Evolutionary conservation across 2,888 invertebrate genomes (phyloP).

Genomic region (Isotomurus palustris): DNA sequence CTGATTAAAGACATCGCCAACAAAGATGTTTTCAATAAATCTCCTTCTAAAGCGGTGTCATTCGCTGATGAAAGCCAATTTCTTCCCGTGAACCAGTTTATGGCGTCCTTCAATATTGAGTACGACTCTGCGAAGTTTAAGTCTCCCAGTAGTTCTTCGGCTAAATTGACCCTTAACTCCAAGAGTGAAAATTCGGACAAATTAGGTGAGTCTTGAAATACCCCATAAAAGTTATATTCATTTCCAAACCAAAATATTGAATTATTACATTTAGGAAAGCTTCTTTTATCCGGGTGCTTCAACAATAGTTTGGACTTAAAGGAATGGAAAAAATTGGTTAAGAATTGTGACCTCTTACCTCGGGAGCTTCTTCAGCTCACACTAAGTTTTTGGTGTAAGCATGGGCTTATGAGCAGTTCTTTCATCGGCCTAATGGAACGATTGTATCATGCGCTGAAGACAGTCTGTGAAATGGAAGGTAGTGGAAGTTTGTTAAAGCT

Average conservation of each 20-base stretch:
- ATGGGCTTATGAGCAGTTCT: slow-evolving; percentile 32
- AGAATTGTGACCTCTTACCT: slow-evolving; percentile 31
- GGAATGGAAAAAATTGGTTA: slow-evolving; percentile 35
- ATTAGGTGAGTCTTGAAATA: slow-evolving; percentile 13
- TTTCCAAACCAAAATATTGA: background rate
- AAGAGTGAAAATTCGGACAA: slow-evolving; percentile 29
- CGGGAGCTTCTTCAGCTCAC: slow-evolving; percentile 27
- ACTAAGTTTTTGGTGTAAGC: slow-evolving; percentile 41
- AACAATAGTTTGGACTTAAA: slow-evolving; percentile 34
- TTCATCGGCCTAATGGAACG: slow-evolving; percentile 37
- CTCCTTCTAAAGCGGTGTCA: slow-evolving; percentile 47
- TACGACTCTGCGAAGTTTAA: slow-evolving; percentile 38
- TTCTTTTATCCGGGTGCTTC: slow-evolving; percentile 38
- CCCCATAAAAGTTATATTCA: slow-evolving; percentile 1
- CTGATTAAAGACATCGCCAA: slow-evolving; percentile 50
- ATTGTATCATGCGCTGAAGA: slow-evolving; percentile 45
- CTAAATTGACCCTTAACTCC: slow-evolving; percentile 22
- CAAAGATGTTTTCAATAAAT: slow-evolving; percentile 28
- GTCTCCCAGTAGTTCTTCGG: slow-evolving; percentile 5
- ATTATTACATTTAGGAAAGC: slow-evolving; percentile 17
- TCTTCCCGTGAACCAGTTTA: slow-evolving; percentile 48
- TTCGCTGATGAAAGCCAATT: slow-evolving; percentile 60
- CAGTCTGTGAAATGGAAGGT: slow-evolving; percentile 59
- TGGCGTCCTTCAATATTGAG: slow-evolving; percentile 33
- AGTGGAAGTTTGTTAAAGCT: no score